Evolutionary conservation across 2,888 invertebrate genomes (phyloP), one percentile per base, ranked within the genome.

Genomic region (Coleophora flavipennella): DNA sequence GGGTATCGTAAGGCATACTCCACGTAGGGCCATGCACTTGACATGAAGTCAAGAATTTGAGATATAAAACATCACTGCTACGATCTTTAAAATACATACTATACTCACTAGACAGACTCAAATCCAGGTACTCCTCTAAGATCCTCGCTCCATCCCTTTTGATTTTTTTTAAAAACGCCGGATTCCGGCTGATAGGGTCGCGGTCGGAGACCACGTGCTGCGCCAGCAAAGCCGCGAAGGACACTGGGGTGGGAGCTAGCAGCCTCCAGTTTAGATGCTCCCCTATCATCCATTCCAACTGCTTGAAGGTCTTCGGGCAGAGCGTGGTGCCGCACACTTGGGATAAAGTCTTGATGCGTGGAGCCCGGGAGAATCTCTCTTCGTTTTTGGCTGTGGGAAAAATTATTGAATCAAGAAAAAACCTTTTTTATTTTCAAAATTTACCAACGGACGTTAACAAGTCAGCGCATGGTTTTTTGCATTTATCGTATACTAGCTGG

Each of bases 251-350:
- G 1, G 84, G 83, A 0, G 76, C 56, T 35, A 83, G 46, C 11
- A 83, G 55, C 59, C 79, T 54, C 83, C 84, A 84, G 0, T 71
- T 54, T 0, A 73, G 75, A 32, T 84, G 81, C 49, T 80, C 79
- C 4, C 80, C 83, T 0, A 84, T 78, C 83, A 79, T 80, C 81
- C 81, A 83, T 43, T 84, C 84, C 7, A 84, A 46, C 49, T 83
- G 80, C 10, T 77, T 53, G 58, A 84, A 83, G 0, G 77, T 80
- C 48, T 73, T 76, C 3, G 78, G 79, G 31, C 78, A 77, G 0
- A 84, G 55, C 6, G 76, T 68, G 8, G 80, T 68, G 0, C 72
- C 74, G 27, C 78, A 77, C 9, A 71, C 60, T 42, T 70, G 74
- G 0, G 78, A 57, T 3, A 83, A 48, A 0, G 66, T 75, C 39